Conservation (phyloP, 2,113 vertebrate species). For the Tylochromis polylepis region DNA sequence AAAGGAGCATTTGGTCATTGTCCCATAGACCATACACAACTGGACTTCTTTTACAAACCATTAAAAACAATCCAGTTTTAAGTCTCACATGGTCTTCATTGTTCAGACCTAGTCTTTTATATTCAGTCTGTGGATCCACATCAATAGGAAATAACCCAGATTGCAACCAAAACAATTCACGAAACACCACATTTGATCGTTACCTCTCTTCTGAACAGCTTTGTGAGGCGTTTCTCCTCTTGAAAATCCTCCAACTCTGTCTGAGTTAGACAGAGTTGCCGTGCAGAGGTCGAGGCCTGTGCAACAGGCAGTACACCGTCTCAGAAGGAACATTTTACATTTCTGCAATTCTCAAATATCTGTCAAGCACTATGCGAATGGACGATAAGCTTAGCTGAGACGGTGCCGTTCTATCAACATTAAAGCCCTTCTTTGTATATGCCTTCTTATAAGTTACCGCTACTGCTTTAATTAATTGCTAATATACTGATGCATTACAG, state of each 20-base stretch:
- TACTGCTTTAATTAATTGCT: neutral
- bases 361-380: neutral
- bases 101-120: rapidly evolving
- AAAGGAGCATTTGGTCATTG: neutral
- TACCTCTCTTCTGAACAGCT: neutral
- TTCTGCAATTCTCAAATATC: neutral
- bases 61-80: neutral
- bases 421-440: neutral
- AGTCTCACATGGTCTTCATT: neutral
- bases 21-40: neutral
- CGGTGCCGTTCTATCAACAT: neutral
- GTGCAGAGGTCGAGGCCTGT: neutral
- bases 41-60: neutral
- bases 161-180: neutral
- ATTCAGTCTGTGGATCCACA: neutral
- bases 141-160: neutral
- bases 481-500: neutral
- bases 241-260: neutral
- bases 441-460: neutral
- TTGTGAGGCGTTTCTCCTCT: neutral
- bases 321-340: neutral
- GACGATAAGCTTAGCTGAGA: neutral
- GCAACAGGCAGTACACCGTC: neutral
- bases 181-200: neutral
- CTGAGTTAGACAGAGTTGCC: neutral